A percentile compares a stretch with the other conserved stretches of the same genome.
phyloP scores from a whole-genome alignment of 1,140 invertebrate species.

The Hypothenemus hampei region DNA sequence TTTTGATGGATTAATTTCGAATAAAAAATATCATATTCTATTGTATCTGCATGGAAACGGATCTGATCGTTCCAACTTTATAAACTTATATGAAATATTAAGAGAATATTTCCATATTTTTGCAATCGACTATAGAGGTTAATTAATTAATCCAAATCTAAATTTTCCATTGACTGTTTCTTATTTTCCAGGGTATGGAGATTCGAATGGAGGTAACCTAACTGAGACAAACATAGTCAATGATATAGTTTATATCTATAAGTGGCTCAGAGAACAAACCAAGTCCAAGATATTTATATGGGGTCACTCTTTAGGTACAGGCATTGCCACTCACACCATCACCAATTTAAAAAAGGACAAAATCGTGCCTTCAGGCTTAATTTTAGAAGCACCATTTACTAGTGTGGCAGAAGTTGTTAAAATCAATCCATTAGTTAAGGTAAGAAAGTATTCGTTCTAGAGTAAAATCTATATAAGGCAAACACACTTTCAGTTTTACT shows the following conservation, averaged over 20 bases:
- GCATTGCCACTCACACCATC: slow-evolving; percentile 60
- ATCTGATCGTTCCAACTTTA: slow-evolving; percentile 66
- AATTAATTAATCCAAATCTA: background rate
- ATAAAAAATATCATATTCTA: slow-evolving; percentile 54
- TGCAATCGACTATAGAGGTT: slow-evolving; percentile 85
- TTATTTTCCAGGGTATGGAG: slow-evolving; percentile 73
- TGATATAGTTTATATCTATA: slow-evolving; percentile 73
- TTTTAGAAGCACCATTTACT: slow-evolving; percentile 86
- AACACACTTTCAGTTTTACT: slow-evolving; percentile 31
- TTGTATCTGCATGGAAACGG: slow-evolving; percentile 91
- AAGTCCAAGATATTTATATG: slow-evolving; percentile 68
- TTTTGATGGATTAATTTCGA: slow-evolving; percentile 35
- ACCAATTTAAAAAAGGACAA: slow-evolving; percentile 54
- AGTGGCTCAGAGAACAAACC: slow-evolving; percentile 64
- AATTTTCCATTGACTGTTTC: background rate
- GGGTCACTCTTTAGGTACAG: slow-evolving; percentile 82
- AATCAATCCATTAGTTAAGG: slow-evolving; percentile 68
- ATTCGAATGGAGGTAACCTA: slow-evolving; percentile 65
- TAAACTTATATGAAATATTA: slow-evolving; percentile 79
- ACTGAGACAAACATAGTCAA: slow-evolving; percentile 77
- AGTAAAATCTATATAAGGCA: background rate
- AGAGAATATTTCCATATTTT: slow-evolving; percentile 78
- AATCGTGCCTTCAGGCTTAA: slow-evolving; percentile 59
- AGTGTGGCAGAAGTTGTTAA: slow-evolving; percentile 78
- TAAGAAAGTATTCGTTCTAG: slow-evolving; percentile 38